Percentiles rank a stretch among this genome's conserved stretches.
Evolutionary conservation across 2,888 invertebrate genomes (phyloP).

Genomic region (Diarsia brunnea): DNA sequence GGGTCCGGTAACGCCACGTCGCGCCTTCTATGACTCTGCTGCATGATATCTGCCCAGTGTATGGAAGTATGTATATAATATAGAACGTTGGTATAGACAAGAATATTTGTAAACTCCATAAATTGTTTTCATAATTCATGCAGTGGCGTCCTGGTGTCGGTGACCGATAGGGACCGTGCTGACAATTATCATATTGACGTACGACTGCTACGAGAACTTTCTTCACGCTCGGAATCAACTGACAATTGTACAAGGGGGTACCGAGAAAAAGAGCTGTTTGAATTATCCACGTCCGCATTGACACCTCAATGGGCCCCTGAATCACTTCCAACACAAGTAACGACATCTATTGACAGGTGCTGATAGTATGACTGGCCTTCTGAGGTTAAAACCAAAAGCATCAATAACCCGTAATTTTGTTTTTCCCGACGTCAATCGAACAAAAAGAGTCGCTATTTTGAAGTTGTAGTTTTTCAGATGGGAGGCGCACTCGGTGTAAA

Average conservation of each 20-base stretch:
- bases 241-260: constrained; percentile 24
- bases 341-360: constrained; percentile 36
- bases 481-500: constrained; percentile 57
- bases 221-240: constrained; percentile 30
- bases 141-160: constrained; percentile 55
- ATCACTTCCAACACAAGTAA: constrained; percentile 12
- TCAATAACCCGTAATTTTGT: constrained; percentile 38
- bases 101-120: constrained; percentile 62
- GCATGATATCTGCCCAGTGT: constrained; percentile 11
- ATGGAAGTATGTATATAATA: constrained; percentile 22
- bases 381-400: constrained; percentile 31
- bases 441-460: constrained; percentile 42
- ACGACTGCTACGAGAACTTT: constrained; percentile 45
- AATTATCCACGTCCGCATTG: background rate
- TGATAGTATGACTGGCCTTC: constrained; percentile 26
- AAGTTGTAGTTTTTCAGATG: constrained; percentile 51
- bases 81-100: constrained; percentile 37
- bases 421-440: constrained; percentile 25
- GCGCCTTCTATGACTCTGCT: constrained; percentile 8
- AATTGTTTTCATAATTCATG: constrained; percentile 64
- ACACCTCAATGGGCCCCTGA: constrained; percentile 12
- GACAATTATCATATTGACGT: constrained; percentile 62
- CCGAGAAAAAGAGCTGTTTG: constrained; percentile 38
- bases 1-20: constrained; percentile 6
- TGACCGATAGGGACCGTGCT: constrained; percentile 52